Evolutionary conservation across 2,113 vertebrate species (phyloP), one percentile per base, ranked within the genome.

Genomic region (Eptesicus fuscus): DNA sequence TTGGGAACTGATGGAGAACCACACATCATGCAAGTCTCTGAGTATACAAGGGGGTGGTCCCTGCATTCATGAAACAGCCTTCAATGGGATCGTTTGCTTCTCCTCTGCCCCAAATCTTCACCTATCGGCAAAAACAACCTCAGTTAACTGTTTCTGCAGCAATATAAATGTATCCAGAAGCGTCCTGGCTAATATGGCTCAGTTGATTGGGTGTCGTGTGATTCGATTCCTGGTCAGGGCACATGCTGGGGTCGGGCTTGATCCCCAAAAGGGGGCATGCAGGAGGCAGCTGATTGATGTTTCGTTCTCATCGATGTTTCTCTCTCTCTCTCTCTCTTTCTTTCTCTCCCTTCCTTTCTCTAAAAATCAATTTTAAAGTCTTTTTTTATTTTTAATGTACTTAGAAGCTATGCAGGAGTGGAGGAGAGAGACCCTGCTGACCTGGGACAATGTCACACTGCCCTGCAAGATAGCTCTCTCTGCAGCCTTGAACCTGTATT

Each of bases 401-500:
- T 35, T 63, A 74, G 69, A 37, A 42, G 23, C 51, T 13, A 28
- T 30, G 71, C 20, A 4, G 23, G 59, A 42, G n/a, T 56, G 23
- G 30, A 42, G 9, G 17, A 79, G 30, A 56, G 20, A 65, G 56
- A 16, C 25, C 51, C 35, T 59, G 51, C 44, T 40, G 28, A 42
- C 83, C 59, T 49, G 73, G 51, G 17, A 9, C 3, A 61, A 28
- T 28, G 14, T 42, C 47, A 1, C 4, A 35, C 23, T 42, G 76
- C 8, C 71, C 49, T 47, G 2, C 23, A 1, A 16, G 32, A 17
- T 7, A 4, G 12, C 7, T 10, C 0, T 30, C 32, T 20, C 49
- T 22, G 30, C 51, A 17, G 20, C 69, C 30, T 28, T 1, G 0
- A 10, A 40, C n/a, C 1, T 0, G 9, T 0, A 10, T 11, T 4